Evolutionary conservation across 2,797 vertebrate genomes (phyloP).

Genomic region (Thalassophryne amazonica): DNA sequence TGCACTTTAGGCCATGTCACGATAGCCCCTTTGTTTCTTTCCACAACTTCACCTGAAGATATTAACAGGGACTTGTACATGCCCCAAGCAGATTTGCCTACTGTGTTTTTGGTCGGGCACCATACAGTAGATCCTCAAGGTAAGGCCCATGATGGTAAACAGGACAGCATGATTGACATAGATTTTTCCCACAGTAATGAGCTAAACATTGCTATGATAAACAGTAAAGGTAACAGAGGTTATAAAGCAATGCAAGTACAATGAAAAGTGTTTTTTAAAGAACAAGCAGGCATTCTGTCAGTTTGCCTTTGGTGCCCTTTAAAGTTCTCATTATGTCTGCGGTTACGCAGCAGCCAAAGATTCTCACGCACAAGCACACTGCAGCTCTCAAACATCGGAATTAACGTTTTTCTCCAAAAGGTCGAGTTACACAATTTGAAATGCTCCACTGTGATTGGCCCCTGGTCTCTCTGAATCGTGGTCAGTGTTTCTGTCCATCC

Average conservation of each 20-base stretch:
- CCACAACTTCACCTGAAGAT: no score
- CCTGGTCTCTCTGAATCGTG: not conserved
- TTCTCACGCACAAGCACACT: not conserved
- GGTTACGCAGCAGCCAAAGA: not conserved
- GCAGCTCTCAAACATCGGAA: not conserved
- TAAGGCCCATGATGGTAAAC: no score
- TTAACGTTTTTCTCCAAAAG: conserved; percentile 7
- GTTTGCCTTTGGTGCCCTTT: conserved; percentile 13
- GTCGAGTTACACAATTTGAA: not conserved
- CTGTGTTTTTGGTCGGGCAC: no score
- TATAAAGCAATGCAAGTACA: not conserved
- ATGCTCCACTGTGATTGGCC: not conserved
- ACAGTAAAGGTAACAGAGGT: not conserved
- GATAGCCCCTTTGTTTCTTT: no score
- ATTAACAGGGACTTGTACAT: no score
- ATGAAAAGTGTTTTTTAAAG: conserved; percentile 1
- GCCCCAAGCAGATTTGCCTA: no score
- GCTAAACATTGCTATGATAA: not conserved
- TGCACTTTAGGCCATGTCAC: no score
- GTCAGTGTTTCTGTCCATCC: not conserved
- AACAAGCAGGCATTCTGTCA: not conserved
- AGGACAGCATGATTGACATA: no score
- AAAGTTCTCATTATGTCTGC: conserved; percentile 8
- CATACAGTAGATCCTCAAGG: no score
- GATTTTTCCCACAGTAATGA: not conserved